Evolutionary conservation across 2,888 invertebrate species (phyloP), one percentile per base, ranked within the genome.

Genomic region (Ectemnius continuus): DNA sequence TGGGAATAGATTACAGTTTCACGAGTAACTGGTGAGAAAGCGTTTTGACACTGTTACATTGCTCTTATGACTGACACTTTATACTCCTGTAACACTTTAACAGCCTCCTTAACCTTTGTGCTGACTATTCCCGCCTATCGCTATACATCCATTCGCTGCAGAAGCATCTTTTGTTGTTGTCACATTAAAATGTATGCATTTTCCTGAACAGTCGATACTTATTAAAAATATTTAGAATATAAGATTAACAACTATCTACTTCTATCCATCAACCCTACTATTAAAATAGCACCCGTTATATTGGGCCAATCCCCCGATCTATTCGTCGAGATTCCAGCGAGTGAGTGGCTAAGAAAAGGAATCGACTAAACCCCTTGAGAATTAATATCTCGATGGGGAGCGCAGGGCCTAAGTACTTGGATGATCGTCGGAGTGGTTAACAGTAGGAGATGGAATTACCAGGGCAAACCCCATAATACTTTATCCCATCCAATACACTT

Each of bases 291-390:
- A 75, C 75, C 66, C 72, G 66, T 18, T 60, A 75, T 65, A 60
- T 75, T 46, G 56, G 28, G 59, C 73, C 63, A 57, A 59, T 18
- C 66, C 61, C 60, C 20, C 18, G 14, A 36, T 18, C 61, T 56
- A 48, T 28, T 58, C 67, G 65, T 62, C 56, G 69, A 73, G 68
- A 70, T 76, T 76, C 76, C 36, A 28, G 64, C 60, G 62, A 66
- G 68, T 63, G 76, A 67, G 61, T 67, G 60, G 45, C 68, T 61
- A 63, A 75, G 73, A 67, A 74, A 75, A 75, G 78, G 78, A 78
- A 77, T 77, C 70, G 70, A 64, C 70, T 65, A 48, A 77, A 73
- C 61, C 76, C 70, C 76, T 76, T 76, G 76, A 72, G 74, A 75
- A 79, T 76, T 80, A 79, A 74, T 76, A 75, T 79, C 74, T 59